Percentiles rank a stretch among this genome's conserved stretches.
phyloP scores from a whole-genome alignment of 2,113 vertebrate species.

The Sylvicapra grimmia region DNA sequence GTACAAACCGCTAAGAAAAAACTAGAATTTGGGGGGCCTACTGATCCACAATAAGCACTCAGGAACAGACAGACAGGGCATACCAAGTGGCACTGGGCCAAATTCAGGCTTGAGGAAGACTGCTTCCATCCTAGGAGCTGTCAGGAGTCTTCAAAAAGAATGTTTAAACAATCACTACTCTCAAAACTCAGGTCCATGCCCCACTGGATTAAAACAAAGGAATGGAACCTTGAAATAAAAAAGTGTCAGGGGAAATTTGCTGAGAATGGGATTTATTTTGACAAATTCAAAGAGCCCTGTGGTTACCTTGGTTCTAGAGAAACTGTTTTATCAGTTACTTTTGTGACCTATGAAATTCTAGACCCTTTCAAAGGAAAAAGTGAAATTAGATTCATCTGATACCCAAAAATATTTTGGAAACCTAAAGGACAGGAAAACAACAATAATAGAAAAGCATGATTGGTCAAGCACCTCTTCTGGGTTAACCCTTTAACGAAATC shows the following conservation, averaged over 20 bases:
- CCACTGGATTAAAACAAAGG: conserved; percentile 13
- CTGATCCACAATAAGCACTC: conserved; percentile 69
- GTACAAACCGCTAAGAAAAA: conserved; percentile 75
- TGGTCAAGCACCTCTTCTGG: not conserved
- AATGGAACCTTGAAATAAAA: conserved; percentile 2
- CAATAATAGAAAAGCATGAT: not conserved
- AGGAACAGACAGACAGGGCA: conserved; percentile 69
- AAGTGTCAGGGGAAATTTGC: conserved; percentile 19
- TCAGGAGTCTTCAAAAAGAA: conserved; percentile 74
- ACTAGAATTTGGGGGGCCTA: conserved; percentile 75
- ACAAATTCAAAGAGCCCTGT: conserved; percentile 27
- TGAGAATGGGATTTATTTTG: conserved; percentile 29
- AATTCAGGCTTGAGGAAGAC: conserved; percentile 73
- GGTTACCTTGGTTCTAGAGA: not conserved
- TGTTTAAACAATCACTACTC: conserved; percentile 75
- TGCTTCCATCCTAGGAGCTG: conserved; percentile 61
- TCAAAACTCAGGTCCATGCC: conserved; percentile 50
- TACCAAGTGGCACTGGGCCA: conserved; percentile 64
- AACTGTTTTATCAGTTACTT: conserved; percentile 27
- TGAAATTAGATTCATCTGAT: not conserved
- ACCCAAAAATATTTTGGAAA: conserved; percentile 12
- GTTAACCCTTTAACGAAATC: not conserved
- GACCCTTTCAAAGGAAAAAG: not conserved
- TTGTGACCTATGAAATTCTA: not conserved
- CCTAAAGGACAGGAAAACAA: not conserved